phyloP scores from a whole-genome alignment of 2,888 invertebrate genomes.

The Baronia brevicornis region DNA sequence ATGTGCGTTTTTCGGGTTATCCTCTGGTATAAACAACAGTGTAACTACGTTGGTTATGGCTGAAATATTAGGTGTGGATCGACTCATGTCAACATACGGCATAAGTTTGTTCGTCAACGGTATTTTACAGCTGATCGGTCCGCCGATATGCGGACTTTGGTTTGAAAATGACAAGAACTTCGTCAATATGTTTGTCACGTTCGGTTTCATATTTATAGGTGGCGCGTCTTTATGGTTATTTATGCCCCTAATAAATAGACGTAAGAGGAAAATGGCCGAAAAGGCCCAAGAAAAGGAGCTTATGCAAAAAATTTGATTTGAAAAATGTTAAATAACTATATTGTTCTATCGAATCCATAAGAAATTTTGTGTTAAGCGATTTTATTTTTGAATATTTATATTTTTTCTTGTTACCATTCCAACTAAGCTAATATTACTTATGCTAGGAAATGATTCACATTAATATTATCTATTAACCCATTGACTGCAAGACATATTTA shows the following conservation, averaged over 20 bases:
- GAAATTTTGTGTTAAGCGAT: too few species aligned
- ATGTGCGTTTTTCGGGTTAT: conserved; percentile 86
- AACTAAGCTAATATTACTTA: too few species aligned
- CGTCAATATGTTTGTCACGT: conserved; percentile 81
- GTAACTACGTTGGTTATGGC: conserved; percentile 92
- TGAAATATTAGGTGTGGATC: conserved; percentile 88
- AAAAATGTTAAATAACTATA: too few species aligned
- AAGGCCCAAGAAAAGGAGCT: not conserved
- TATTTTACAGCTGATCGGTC: conserved; percentile 85
- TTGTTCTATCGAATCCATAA: too few species aligned
- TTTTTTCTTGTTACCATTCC: too few species aligned
- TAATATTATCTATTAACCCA: too few species aligned
- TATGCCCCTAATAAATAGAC: conserved; percentile 81
- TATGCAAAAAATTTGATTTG: conserved; percentile 7
- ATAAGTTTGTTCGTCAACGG: conserved; percentile 91
- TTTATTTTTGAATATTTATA: too few species aligned
- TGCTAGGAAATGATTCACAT: too few species aligned
- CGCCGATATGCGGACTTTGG: conserved; percentile 86
- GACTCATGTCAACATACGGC: conserved; percentile 89
- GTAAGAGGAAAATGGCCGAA: conserved; percentile 34
- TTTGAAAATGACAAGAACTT: conserved; percentile 79
- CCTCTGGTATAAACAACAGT: conserved; percentile 89
- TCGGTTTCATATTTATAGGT: conserved; percentile 83
- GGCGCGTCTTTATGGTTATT: conserved; percentile 86
- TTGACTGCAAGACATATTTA: too few species aligned